These are phyloP conservation scores for Petrocephalus microphthalmus DNA, from an alignment of 2,113 vertebrate species.

Conservation along the genomic window DNA sequence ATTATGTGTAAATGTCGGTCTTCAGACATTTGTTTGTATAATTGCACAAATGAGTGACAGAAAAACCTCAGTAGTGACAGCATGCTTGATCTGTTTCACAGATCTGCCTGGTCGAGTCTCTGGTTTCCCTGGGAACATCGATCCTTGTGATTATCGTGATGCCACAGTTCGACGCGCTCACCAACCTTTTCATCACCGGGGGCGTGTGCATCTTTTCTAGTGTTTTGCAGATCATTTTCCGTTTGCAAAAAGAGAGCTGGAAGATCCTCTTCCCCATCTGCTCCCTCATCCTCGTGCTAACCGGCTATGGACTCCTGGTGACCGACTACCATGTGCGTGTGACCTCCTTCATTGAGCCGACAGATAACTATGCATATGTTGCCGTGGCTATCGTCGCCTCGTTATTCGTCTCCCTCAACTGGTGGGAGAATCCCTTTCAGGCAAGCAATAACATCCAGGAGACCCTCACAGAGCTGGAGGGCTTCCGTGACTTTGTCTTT, in stretches of 20 bases:
- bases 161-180: constrained; percentile 67
- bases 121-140: constrained; percentile 61
- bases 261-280: constrained; percentile 63
- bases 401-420: constrained; percentile 59
- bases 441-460: constrained; percentile 53
- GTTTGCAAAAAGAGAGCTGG: constrained; percentile 53
- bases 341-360: constrained; percentile 13
- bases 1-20: neutral
- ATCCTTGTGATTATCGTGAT: constrained; percentile 62
- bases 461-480: constrained; percentile 47
- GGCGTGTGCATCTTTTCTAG: constrained; percentile 62
- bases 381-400: constrained; percentile 55
- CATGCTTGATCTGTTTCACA: constrained; percentile 32
- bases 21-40: neutral
- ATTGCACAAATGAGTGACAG: neutral
- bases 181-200: constrained; percentile 65
- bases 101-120: constrained; percentile 56
- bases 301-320: constrained; percentile 56
- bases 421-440: constrained; percentile 68
- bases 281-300: constrained; percentile 52
- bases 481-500: constrained; percentile 58
- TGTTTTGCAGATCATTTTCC: constrained; percentile 52
- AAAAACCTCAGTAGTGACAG: neutral
- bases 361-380: constrained; percentile 39
- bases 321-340: constrained; percentile 56